A percentile compares a stretch with the other conserved stretches of the same genome.
These are phyloP conservation scores for Rhingia rostrata DNA, from an alignment of 2,888 invertebrate species.

Conservation along the genomic window DNA sequence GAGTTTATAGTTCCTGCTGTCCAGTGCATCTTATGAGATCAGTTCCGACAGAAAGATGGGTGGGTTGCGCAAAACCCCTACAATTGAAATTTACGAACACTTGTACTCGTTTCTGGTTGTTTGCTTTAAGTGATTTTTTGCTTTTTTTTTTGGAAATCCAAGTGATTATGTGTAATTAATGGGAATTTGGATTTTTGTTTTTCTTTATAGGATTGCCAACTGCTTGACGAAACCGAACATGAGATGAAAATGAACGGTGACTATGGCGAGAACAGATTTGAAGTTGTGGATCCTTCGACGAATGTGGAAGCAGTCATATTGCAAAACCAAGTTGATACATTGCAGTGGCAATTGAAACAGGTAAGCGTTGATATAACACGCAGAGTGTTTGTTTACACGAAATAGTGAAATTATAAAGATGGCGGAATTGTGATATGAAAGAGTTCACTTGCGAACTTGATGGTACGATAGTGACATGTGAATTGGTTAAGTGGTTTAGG, in stretches of 20 bases:
- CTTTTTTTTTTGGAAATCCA: background rate
- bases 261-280: slow-evolving; percentile 65
- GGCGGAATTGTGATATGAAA: slow-evolving; percentile 12
- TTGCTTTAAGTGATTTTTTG: background rate
- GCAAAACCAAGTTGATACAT: slow-evolving; percentile 87
- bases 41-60: slow-evolving; percentile 5
- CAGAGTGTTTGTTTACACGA: background rate
- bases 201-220: slow-evolving; percentile 71
- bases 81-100: slow-evolving; percentile 34
- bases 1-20: background rate
- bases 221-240: slow-evolving; percentile 61
- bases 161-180: slow-evolving; percentile 36
- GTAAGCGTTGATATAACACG: slow-evolving; percentile 81
- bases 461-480: background rate
- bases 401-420: background rate
- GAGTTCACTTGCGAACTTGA: slow-evolving; percentile 30
- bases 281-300: slow-evolving; percentile 75
- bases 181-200: slow-evolving; percentile 12
- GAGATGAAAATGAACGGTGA: slow-evolving; percentile 61
- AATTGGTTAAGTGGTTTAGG: background rate
- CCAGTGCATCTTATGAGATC: slow-evolving; percentile 21
- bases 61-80: slow-evolving; percentile 31
- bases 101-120: background rate
- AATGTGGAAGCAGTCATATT: slow-evolving; percentile 86
- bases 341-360: slow-evolving; percentile 89